Evolutionary conservation across 2,888 invertebrate genomes (phyloP).

Genomic region (Epinotia demarniana): DNA sequence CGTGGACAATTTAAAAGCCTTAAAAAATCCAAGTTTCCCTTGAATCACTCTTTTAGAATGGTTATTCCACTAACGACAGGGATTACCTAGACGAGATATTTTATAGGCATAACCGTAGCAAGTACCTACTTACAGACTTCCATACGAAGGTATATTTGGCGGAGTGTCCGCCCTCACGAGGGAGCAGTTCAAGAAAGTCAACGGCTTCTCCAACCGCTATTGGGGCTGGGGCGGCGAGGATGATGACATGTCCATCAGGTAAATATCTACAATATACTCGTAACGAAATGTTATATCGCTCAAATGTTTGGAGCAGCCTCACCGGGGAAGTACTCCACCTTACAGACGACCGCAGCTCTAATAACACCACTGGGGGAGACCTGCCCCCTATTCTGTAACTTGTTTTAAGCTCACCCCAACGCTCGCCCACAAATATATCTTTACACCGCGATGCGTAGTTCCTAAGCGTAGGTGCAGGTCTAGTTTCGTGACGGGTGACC

Average conservation of each 20-base stretch:
- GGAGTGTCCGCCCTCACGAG: slow-evolving; percentile 96
- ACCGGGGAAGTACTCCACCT: too few relatives aligned
- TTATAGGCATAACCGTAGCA: background rate
- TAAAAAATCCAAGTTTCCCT: background rate
- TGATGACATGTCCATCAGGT: slow-evolving; percentile 96
- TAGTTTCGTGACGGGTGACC: too few relatives aligned
- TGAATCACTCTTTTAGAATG: background rate
- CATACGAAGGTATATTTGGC: slow-evolving; percentile 96
- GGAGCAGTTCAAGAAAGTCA: slow-evolving; percentile 93
- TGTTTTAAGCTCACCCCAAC: too few relatives aligned
- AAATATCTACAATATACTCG: slow-evolving; percentile 51
- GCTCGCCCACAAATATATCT: too few relatives aligned
- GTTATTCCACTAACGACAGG: too few relatives aligned
- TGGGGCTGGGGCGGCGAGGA: slow-evolving; percentile 99
- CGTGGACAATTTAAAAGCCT: background rate
- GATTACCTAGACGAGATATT: background rate
- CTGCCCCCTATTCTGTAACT: too few relatives aligned
- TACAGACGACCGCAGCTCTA: too few relatives aligned
- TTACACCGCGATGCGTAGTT: too few relatives aligned
- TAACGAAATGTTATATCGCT: too few relatives aligned
- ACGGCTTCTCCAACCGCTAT: slow-evolving; percentile 96
- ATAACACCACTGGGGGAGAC: too few relatives aligned
- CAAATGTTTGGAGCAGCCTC: too few relatives aligned
- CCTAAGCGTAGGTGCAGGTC: too few relatives aligned
- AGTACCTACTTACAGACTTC: slow-evolving; percentile 87